These are phyloP conservation scores for Eilema caniola DNA, from an alignment of 2,888 invertebrate species.

Conservation along the genomic window DNA sequence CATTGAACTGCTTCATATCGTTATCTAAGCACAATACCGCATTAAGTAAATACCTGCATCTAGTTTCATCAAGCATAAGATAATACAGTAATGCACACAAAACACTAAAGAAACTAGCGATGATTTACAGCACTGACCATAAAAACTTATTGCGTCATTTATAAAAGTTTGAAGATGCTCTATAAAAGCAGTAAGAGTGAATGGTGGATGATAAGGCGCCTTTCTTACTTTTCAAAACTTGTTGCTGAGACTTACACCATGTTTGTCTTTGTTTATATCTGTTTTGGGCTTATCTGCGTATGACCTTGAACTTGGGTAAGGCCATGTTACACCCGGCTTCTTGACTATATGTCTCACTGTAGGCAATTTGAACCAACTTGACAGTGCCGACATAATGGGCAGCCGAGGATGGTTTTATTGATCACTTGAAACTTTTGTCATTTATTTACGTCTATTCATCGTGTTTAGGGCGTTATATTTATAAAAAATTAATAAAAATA, in stretches of 20 bases:
- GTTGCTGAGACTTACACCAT: conserved; percentile 57
- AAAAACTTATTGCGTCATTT: background rate
- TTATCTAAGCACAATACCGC: no score
- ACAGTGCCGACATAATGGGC: conserved; percentile 66
- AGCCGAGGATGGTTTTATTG: conserved; percentile 51
- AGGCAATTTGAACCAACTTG: conserved; percentile 58
- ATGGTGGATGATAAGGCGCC: background rate
- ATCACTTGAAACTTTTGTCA: conserved; percentile 29
- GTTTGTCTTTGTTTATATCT: conserved; percentile 59
- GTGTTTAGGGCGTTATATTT: conserved; percentile 56
- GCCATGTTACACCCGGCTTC: conserved; percentile 41
- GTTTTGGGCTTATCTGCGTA: conserved; percentile 65
- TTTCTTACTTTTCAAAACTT: background rate
- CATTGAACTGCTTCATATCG: background rate
- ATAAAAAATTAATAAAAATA: conserved; percentile 46
- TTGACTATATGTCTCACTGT: conserved; percentile 48
- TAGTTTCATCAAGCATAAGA: background rate
- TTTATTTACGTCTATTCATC: conserved; percentile 57
- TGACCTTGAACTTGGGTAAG: conserved; percentile 49
- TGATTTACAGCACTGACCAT: background rate
- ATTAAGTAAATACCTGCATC: no score
- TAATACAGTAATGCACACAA: background rate
- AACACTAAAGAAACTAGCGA: background rate
- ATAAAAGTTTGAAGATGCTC: background rate
- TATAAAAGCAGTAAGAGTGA: background rate